These are phyloP conservation scores for Malthinus seriepunctatus DNA, from an alignment of 2,888 invertebrate genomes.

Conservation along the genomic window DNA sequence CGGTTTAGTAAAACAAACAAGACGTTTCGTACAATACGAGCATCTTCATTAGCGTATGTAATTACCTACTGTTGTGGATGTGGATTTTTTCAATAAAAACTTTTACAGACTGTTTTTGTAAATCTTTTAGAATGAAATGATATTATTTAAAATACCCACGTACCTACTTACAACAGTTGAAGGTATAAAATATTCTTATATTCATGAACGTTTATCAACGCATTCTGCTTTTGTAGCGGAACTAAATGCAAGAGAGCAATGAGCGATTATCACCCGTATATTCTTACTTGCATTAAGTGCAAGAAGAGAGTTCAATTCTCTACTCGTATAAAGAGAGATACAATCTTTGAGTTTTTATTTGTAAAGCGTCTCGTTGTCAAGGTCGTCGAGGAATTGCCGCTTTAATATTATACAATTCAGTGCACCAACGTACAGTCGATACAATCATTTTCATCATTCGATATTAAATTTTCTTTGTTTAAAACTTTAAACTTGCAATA, in stretches of 20 bases:
- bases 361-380: constrained; percentile 41
- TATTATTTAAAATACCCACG: no score
- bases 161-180: no score
- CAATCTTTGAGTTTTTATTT: constrained; percentile 41
- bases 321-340: constrained; percentile 34
- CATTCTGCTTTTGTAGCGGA: constrained; percentile 28
- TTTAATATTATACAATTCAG: constrained; percentile 23
- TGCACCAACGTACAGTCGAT: constrained; percentile 19
- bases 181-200: background rate
- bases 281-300: constrained; percentile 23
- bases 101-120: no score
- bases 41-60: no score
- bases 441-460: constrained; percentile 3
- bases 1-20: no score
- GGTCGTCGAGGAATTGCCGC: constrained; percentile 37
- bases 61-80: no score
- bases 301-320: constrained; percentile 13
- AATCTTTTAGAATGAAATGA: no score
- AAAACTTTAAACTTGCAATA: background rate
- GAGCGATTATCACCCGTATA: constrained; percentile 30
- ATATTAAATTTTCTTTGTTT: background rate
- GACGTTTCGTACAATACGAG: no score
- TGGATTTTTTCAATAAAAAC: no score
- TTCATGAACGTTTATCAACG: constrained; percentile 31
- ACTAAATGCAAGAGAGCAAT: constrained; percentile 25